Base-by-base conservation (phyloP, 92 coral and sea anemone genomes). In the Blastomussa wellsi region DNA sequence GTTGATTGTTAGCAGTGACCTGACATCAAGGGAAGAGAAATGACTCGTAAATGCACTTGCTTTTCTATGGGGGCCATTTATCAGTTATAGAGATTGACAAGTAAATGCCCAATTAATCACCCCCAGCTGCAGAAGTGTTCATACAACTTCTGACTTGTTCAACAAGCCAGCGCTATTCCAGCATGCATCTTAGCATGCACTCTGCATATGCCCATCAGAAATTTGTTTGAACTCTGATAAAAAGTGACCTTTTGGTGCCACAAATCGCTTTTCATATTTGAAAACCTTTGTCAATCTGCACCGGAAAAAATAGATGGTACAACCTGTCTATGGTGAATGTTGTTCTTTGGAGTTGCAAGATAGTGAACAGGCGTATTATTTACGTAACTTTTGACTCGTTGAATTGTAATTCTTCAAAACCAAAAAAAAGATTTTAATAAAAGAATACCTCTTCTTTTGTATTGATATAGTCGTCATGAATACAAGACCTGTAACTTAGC, bases 201-300 rank as follows among this genome's bases (percentile, higher is more conserved):
- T 29, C 29, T 57, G 65, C 78, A 52, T 35, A 24, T 26, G 22
- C 17, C 44, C 10, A 7, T 70, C 26, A 36, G 41, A 71, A 70
- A 35, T 1, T 42, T 36, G 52, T 64, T 51, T 38, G 78, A 70
- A 70, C 48, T 17, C 42, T 17, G 64, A 51, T 72, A 28, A 49
- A 66, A 51, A 51, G 70, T 72, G 78, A 82, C 52, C 82, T 79
- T 26, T 41, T 39, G 60, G 62, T 65, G 60, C 51, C 86, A 82
- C 64, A 82, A 82, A 82, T 71, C 86, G 69, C 78, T 53, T 82
- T 70, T 82, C 52, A 72, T 82, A 51, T 79, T 70, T 81, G 77
- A 35, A 81, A 82, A 82, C 70, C 67, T 52, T 70, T 37, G 70
- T 82, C 53, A 70, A 79, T 82, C 78, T 71, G 86, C 86, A 71